Evolutionary conservation across 1,140 invertebrate genomes (phyloP), one percentile per base, ranked within the genome.

Genomic region (Lucilia cuprina): DNA sequence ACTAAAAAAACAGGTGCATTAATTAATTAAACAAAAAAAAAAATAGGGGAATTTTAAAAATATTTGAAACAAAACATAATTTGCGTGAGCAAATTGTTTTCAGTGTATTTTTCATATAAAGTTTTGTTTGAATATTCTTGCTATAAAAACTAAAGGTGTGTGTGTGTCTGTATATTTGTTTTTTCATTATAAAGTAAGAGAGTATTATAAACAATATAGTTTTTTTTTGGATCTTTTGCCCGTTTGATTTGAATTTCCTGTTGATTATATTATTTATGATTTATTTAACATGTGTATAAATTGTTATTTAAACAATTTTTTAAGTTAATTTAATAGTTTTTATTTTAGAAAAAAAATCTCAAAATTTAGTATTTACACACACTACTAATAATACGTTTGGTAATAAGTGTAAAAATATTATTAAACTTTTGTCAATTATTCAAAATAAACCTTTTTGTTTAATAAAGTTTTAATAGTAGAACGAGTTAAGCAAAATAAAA

Each of bases 231-330:
- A 65, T 65, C 19, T 70, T 7, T 82, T 70, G 65, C 65, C 19
- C 65, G 65, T 70, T 70, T 70, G 5, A 17, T 60, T n/a, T 60
- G 14, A 60, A 17, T 70, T 70, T 21, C 19, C 65, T 70, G 65
- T 21, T 70, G 8, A 25, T 7, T 1, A 12, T 21, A 30, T 30
- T 30, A 30, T 70, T 70, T 19, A 21, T 70, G 7, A 10, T 70
- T 60, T 70, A 21, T 70, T 89, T 84, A 88, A 89, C 87, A 89
- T 89, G 88, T 89, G 88, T 89, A 89, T 89, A 89, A 86, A 88
- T 89, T 89, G 88, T 88, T 88, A 86, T 85, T 83, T 55, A 55
- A 55, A 55, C 50, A 55, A 55, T 80, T 83, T 85, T 77, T 14
- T 4, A 25, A 47, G 82, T 84, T 84, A 84, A 86, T 85, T 85